phyloP scores from a whole-genome alignment of 1,140 invertebrate genomes.

The Scylla paramamosain region DNA sequence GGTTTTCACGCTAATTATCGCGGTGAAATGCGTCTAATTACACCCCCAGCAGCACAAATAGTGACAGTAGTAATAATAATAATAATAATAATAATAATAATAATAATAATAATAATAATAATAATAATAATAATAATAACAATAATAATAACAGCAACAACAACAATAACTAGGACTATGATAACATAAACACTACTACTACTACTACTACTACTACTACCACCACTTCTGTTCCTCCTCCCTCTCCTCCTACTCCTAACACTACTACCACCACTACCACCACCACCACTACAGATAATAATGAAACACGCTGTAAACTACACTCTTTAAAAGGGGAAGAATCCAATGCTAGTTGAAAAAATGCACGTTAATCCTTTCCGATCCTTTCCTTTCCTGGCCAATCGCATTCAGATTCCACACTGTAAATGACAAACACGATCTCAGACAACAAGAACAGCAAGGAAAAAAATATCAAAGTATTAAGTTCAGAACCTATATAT shows the following conservation, averaged over 20 bases:
- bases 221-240: neutral
- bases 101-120: neutral
- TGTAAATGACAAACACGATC: no score
- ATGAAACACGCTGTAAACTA: no score
- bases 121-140: neutral
- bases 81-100: slow-evolving; percentile 24
- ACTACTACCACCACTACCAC: no score
- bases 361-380: neutral
- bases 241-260: no score
- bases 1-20: neutral
- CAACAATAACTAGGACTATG: no score
- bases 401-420: neutral
- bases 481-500: neutral
- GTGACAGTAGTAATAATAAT: neutral
- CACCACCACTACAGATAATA: no score
- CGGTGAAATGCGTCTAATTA: no score
- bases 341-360: neutral
- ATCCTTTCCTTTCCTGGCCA: neutral
- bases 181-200: no score
- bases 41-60: neutral
- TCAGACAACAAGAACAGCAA: no score
- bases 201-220: slow-evolving; percentile 25
- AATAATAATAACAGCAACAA: no score
- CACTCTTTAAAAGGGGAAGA: no score
- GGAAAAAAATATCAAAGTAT: no score